phyloP scores from a whole-genome alignment of 2,797 vertebrate genomes.

The Anabacerthia variegaticeps region DNA sequence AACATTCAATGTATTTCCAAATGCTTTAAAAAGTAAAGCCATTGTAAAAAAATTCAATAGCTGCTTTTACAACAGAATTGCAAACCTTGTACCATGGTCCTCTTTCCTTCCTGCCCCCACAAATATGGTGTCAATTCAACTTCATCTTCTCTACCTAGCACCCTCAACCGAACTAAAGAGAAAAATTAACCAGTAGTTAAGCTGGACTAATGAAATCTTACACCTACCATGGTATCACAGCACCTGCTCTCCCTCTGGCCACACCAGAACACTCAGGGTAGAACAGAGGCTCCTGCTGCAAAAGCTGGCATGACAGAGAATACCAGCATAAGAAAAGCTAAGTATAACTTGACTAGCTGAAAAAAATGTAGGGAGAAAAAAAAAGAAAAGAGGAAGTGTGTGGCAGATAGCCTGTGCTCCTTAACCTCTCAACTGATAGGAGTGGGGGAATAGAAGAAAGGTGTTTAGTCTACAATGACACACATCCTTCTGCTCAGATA shows the following conservation, averaged over 20 bases:
- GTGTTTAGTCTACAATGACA: neutral
- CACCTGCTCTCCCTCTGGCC: neutral
- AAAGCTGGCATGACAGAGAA: neutral
- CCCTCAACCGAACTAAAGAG: neutral
- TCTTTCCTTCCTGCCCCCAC: neutral
- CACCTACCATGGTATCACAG: fast-evolving
- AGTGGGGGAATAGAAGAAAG: neutral
- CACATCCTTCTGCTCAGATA: neutral
- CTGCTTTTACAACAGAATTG: neutral
- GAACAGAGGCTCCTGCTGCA: neutral
- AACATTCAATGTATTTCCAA: neutral
- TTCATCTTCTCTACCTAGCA: neutral
- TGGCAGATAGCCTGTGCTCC: neutral
- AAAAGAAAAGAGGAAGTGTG: neutral
- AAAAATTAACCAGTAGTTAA: neutral
- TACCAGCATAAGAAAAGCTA: neutral
- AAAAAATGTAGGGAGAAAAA: neutral
- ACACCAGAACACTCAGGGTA: neutral
- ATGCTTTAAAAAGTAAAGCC: neutral
- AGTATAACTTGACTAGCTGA: neutral
- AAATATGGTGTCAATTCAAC: neutral
- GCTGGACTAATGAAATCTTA: neutral
- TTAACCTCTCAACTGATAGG: neutral
- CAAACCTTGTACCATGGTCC: neutral
- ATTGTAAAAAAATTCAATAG: neutral